Base-by-base conservation (phyloP, 2,888 invertebrate genomes). In the Brachyptera risi region DNA sequence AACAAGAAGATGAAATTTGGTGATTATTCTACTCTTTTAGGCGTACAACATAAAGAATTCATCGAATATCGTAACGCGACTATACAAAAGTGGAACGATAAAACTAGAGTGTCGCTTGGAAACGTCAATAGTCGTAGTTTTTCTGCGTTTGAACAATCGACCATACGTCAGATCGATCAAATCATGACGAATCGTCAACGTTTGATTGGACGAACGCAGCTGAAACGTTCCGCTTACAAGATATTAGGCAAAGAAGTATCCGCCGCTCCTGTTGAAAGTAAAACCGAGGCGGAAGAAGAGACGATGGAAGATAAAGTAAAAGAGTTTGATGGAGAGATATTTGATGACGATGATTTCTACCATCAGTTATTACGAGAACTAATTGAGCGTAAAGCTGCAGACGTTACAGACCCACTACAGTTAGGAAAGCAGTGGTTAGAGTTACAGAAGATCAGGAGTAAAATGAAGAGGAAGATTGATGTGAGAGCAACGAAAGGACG, bases 291-390 rank as follows among this genome's bases (percentile, higher is more conserved):
- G 24, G 58, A 63, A 35, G 60, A 60, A 26, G 66, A 69, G 38
- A 71, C 70, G 40, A 68, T 76, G 78, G 56, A 38, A 3, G 38
- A 56, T 11, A 64, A 61, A 5, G 71, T 76, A 62, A 83, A 83
- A 67, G 84, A 87, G 68, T 83, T 85, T 65, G 86, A 91, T 70
- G 70, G 80, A 0, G 91, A 97, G 76, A 90, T 97, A 69, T 98
- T 93, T 77, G 96, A 98, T 74, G 98, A 98, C 72, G 91, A 90
- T 69, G 98, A 98, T 73, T 98, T 98, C 74, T 98, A 98, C 75
- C 96, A 96, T 74, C 92, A 94, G 70, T 79, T 96, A 59, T 77
- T 98, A 44, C 79, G 93, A 65, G 96, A 97, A 73, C 78, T 98
- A 38, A 96, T 98, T 65, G 95, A 97, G 73, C 87, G 88, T 66